phyloP scores from a whole-genome alignment of 2,797 vertebrate species.

The Parauchenoglanis punctatus region DNA sequence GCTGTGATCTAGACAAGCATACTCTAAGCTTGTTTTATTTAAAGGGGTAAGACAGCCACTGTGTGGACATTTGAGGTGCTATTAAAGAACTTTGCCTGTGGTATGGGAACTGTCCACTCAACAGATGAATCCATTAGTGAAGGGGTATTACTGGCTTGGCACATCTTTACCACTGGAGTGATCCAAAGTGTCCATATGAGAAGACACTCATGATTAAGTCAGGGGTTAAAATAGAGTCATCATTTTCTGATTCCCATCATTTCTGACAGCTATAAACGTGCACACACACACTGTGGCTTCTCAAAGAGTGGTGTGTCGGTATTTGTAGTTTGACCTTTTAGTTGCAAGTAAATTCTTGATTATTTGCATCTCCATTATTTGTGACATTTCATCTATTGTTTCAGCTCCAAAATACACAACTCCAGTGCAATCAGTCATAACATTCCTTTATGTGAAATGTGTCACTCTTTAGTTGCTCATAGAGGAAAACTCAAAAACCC shows the following conservation, averaged over 20 bases:
- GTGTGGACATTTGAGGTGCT: neutral
- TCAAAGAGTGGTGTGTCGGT: constrained; percentile 28
- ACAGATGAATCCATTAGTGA: constrained; percentile 41
- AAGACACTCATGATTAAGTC: constrained; percentile 71
- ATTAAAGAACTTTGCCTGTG: neutral
- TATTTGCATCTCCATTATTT: constrained; percentile 50
- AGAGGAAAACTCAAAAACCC: constrained; percentile 19
- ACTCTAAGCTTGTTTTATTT: constrained; percentile 4
- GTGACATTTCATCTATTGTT: constrained; percentile 40
- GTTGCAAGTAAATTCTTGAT: constrained; percentile 65
- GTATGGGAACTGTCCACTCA: constrained; percentile 23
- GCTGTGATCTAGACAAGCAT: constrained; percentile 19
- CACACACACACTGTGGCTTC: constrained; percentile 33
- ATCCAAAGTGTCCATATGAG: constrained; percentile 50
- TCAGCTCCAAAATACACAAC: constrained; percentile 50
- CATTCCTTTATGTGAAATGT: constrained; percentile 41
- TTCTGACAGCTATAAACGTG: neutral
- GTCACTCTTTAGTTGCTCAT: constrained; percentile 37
- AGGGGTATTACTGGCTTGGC: constrained; percentile 29
- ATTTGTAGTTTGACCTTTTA: constrained; percentile 38
- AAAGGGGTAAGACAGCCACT: neutral
- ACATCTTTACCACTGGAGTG: constrained; percentile 6
- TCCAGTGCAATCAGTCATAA: constrained; percentile 45
- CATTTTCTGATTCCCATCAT: constrained; percentile 14
- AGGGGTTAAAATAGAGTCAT: constrained; percentile 7